These are phyloP conservation scores for Acromyrmex heyeri DNA, from an alignment of 1,140 invertebrate species.

Conservation along the genomic window DNA sequence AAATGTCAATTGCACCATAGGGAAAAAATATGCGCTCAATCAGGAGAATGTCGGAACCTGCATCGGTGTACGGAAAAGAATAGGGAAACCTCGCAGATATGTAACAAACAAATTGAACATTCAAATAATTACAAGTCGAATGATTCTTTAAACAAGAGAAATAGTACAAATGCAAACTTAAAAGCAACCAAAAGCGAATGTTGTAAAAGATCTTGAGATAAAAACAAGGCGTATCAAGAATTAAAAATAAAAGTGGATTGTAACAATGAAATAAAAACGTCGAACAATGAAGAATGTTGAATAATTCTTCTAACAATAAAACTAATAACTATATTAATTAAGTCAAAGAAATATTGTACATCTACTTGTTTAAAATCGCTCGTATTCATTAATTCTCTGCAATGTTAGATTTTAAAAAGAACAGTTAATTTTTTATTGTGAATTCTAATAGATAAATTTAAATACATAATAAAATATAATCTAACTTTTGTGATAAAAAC, in stretches of 20 bases:
- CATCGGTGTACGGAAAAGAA: background rate
- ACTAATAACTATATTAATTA: background rate
- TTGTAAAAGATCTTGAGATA: constrained; percentile 1
- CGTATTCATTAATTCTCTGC: background rate
- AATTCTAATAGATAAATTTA: too few relatives aligned
- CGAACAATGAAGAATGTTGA: background rate
- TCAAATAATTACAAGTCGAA: constrained; percentile 12
- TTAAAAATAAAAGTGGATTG: constrained; percentile 15
- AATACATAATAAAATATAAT: too few relatives aligned
- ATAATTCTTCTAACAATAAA: background rate
- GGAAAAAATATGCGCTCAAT: background rate
- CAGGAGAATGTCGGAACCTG: background rate
- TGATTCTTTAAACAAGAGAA: background rate
- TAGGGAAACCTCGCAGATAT: background rate
- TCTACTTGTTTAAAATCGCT: background rate
- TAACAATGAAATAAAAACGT: constrained; percentile 1
- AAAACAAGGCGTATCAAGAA: background rate
- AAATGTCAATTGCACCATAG: background rate
- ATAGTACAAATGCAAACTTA: background rate
- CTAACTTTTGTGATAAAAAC: too few relatives aligned
- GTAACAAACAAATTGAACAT: background rate
- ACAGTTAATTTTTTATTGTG: too few relatives aligned
- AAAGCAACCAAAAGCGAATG: background rate
- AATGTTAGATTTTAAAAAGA: too few relatives aligned
- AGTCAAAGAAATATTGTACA: background rate